Conservation (phyloP, 2,888 invertebrate species). For the Arenicola marina region DNA sequence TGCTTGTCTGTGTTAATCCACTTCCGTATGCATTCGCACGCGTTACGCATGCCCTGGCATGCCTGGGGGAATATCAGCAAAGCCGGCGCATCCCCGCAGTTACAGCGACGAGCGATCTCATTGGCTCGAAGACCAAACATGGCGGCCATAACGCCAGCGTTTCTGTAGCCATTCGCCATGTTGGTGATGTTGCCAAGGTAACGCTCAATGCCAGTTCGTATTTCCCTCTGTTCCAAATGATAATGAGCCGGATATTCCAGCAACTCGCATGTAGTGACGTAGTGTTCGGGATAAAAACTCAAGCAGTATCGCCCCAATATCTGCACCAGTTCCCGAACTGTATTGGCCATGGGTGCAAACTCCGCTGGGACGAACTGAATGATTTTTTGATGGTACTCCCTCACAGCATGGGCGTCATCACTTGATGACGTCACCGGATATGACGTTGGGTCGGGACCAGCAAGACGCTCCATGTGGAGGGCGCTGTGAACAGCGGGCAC, state of each 20-base stretch:
- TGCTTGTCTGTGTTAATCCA: constrained; percentile 52
- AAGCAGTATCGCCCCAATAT: background rate
- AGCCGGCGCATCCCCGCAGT: constrained; percentile 44
- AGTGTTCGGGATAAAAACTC: background rate
- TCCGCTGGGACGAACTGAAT: background rate
- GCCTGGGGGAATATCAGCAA: constrained; percentile 50
- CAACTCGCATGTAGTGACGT: background rate
- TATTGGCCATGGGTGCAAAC: background rate
- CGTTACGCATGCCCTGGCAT: constrained; percentile 44
- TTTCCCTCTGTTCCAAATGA: background rate
- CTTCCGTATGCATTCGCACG: constrained; percentile 39
- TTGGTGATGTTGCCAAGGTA: background rate
- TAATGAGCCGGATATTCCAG: background rate
- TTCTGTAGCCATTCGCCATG: background rate
- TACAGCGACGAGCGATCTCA: constrained; percentile 40
- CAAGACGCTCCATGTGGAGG: no score
- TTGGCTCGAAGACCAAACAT: constrained; percentile 37
- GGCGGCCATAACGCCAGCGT: background rate
- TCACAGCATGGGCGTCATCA: no score
- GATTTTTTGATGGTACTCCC: background rate
- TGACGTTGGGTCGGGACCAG: no score
- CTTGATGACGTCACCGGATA: no score
- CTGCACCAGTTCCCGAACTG: background rate
- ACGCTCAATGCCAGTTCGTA: background rate
- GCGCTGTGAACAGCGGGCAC: no score